phyloP scores from a whole-genome alignment of 2,888 invertebrate genomes.

The Drosophila koepferae region DNA sequence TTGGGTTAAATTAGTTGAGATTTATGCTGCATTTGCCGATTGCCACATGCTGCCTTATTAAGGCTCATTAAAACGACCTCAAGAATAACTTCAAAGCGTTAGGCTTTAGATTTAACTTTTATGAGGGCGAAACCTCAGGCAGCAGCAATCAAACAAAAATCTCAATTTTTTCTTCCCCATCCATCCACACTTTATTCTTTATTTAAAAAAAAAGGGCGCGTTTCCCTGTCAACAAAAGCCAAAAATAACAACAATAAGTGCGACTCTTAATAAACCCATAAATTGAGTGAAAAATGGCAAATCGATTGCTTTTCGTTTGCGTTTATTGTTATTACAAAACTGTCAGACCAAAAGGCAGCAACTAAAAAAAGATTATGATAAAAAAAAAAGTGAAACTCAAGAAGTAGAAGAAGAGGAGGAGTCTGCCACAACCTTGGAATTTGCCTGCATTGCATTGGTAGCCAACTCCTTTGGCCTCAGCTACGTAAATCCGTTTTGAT shows the following conservation, averaged over 20 bases:
- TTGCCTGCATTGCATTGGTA: slow-evolving; percentile 33
- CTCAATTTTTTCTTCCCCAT: slow-evolving; percentile 14
- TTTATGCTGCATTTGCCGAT: slow-evolving; percentile 65
- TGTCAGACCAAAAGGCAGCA: slow-evolving; percentile 51
- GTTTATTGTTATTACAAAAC: slow-evolving; percentile 77
- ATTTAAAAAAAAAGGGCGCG: slow-evolving; percentile 32
- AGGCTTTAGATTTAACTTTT: slow-evolving; percentile 37
- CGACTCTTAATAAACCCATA: slow-evolving; percentile 73
- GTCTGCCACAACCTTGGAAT: slow-evolving; percentile 45
- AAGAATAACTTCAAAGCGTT: slow-evolving; percentile 46
- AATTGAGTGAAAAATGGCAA: slow-evolving; percentile 77
- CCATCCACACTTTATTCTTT: slow-evolving; percentile 12
- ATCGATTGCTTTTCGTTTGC: slow-evolving; percentile 71
- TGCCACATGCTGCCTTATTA: slow-evolving; percentile 52
- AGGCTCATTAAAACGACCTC: slow-evolving; percentile 60
- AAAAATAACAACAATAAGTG: slow-evolving; percentile 42
- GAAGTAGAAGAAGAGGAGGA: slow-evolving; percentile 6
- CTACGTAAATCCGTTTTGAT: slow-evolving; percentile 76
- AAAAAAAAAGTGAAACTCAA: not conserved
- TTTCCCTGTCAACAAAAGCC: slow-evolving; percentile 51
- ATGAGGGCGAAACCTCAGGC: slow-evolving; percentile 19
- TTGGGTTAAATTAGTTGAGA: slow-evolving; percentile 67
- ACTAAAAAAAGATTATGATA: slow-evolving; percentile 33
- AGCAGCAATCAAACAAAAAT: slow-evolving; percentile 66
- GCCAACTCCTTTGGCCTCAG: slow-evolving; percentile 34